Base-by-base conservation (phyloP, 2,113 vertebrate species). In the Melanerpes formicivorus region DNA sequence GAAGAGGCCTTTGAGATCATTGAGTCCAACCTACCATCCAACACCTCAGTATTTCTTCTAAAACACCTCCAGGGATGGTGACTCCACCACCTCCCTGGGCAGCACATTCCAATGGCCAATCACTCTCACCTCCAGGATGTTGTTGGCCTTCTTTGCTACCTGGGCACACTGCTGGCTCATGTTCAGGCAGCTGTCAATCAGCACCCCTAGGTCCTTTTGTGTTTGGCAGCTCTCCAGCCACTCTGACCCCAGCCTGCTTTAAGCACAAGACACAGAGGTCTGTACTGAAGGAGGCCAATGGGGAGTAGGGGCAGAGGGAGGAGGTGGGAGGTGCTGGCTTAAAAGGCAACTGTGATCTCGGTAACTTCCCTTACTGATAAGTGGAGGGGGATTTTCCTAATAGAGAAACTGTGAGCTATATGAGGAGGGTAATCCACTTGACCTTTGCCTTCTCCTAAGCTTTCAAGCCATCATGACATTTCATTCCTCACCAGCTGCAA, bases 371-470 rank as follows among this genome's bases (percentile, higher is more conserved):
- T 74, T 67, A 85, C 75, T 66, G 56, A 52, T 46, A 88, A 52
- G 14, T 56, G 62, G 59, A 85, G 27, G 21, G 52, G 18, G 60
- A 87, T 93, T 95, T 95, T 91, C 76, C 70, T 42, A 60, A 56
- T 11, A 85, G 84, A 90, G 90, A 77, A 95, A 79, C 79, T 83
- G 67, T 55, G 79, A 93, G 84, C 84, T 92, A 77, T 46, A 76
- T 21, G 76, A 93, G 84, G 42, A 88, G 79, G 52, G 23, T 80
- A 87, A 96, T 90, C 84, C 90, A 80, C 79, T 90, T 93, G 89
- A 92, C 67, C 73, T 67, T 79, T 77, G 80, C 58, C 54, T 76
- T 77, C 73, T 82, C 42, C 78, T 84, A 84, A 93, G 71, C 78
- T 75, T 71, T 89, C 66, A 66, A 63, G 56, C 71, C 80, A 54